phyloP scores from a whole-genome alignment of 2,113 vertebrate species.

The Dinomys branickii region DNA sequence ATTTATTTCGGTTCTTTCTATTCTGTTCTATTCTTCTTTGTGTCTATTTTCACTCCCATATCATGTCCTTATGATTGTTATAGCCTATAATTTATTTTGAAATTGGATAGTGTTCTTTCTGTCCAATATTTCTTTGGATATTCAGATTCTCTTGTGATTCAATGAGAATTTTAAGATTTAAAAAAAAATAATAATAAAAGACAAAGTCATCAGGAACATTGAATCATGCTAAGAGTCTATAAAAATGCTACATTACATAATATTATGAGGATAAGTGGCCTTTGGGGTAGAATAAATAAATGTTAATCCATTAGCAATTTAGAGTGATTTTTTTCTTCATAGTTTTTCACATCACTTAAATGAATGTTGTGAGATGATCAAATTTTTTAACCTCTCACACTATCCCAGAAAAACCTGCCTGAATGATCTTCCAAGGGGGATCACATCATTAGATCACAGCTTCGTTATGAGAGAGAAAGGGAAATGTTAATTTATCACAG shows the following conservation, averaged over 20 bases:
- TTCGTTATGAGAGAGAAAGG: constrained; percentile 49
- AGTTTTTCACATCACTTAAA: constrained; percentile 35
- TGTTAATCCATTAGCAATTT: neutral
- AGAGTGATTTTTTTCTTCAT: neutral
- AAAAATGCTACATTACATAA: neutral
- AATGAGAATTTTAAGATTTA: neutral
- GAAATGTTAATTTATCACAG: constrained; percentile 60
- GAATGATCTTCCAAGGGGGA: constrained; percentile 1
- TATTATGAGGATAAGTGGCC: neutral
- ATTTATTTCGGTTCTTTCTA: neutral
- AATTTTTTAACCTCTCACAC: neutral
- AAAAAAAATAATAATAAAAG: neutral
- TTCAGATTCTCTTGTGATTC: neutral
- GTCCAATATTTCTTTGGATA: neutral
- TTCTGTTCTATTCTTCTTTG: neutral
- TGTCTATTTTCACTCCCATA: neutral
- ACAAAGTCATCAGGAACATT: neutral
- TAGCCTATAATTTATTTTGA: neutral
- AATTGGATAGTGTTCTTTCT: neutral
- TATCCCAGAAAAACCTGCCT: neutral
- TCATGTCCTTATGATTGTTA: neutral
- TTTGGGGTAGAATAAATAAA: constrained; percentile 16
- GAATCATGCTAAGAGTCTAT: neutral
- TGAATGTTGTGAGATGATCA: constrained; percentile 47
- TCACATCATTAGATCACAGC: constrained; percentile 6